Conservation (phyloP, 2,888 invertebrate species). For the Phengaris alcon region DNA sequence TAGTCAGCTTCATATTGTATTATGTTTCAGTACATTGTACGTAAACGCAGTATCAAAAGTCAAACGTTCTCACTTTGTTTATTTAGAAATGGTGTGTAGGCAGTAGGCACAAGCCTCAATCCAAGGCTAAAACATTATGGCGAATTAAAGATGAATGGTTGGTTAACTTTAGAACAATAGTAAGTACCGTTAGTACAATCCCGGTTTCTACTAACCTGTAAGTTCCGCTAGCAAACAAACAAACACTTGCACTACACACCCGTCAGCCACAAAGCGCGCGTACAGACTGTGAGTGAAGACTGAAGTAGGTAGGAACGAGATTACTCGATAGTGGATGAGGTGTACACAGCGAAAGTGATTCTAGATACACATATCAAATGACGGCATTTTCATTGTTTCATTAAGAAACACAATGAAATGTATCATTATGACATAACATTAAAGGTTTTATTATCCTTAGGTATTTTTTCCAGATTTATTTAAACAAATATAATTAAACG, state of each 20-base stretch:
- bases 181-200: slow-evolving; percentile 6
- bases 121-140: no score
- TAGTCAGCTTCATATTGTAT: background rate
- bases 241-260: background rate
- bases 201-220: background rate
- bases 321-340: background rate
- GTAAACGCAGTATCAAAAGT: no score
- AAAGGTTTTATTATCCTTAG: background rate
- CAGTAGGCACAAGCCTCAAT: no score
- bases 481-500: background rate
- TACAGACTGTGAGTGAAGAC: background rate
- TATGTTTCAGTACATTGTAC: background rate
- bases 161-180: no score
- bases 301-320: background rate
- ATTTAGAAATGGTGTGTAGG: background rate
- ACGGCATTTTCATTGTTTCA: background rate
- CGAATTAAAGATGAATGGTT: no score
- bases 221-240: background rate
- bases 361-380: background rate
- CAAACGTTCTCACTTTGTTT: background rate
- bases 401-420: background rate
- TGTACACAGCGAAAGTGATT: slow-evolving; percentile 14
- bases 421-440: background rate
- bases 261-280: background rate
- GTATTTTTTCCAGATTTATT: background rate